A percentile compares a stretch with the other conserved stretches of the same genome.
phyloP scores from a whole-genome alignment of 2,888 invertebrate genomes.

The Andrena chrysosceles region DNA sequence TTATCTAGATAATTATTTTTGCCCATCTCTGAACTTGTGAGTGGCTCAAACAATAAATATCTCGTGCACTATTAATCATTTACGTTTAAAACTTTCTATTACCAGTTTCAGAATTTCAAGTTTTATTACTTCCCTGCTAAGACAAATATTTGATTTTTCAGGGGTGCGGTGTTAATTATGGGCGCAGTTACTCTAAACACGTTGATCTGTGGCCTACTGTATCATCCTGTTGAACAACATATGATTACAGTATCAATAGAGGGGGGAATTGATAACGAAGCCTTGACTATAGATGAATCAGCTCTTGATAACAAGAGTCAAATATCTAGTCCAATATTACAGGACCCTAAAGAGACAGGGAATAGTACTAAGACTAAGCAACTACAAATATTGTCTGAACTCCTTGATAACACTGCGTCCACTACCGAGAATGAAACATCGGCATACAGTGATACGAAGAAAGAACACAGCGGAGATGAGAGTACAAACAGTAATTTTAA shows the following conservation, averaged over 20 bases:
- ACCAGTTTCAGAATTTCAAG: not conserved
- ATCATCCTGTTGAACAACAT: constrained; percentile 93
- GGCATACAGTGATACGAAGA: not conserved
- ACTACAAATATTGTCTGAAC: constrained; percentile 33
- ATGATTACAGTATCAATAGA: constrained; percentile 87
- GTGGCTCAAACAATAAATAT: too few species aligned
- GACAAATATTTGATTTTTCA: constrained; percentile 78
- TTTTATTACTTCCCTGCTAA: not conserved
- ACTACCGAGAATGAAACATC: constrained; percentile 41
- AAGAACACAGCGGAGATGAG: constrained; percentile 6
- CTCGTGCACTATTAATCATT: too few species aligned
- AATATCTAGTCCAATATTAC: constrained; percentile 2
- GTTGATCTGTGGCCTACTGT: constrained; percentile 92
- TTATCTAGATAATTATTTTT: too few species aligned
- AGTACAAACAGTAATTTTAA: constrained; percentile 10
- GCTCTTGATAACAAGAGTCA: constrained; percentile 41
- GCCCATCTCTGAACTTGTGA: too few species aligned
- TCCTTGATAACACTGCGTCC: constrained; percentile 22
- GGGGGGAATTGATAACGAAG: constrained; percentile 83
- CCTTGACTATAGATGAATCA: constrained; percentile 77
- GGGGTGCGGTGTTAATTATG: constrained; percentile 92
- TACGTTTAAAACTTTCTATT: too few species aligned
- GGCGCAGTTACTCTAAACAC: constrained; percentile 93
- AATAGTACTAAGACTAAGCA: constrained; percentile 21
- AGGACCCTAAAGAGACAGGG: not conserved